Conservation (phyloP, 2,888 invertebrate genomes). For the Electrophaes corylata region DNA sequence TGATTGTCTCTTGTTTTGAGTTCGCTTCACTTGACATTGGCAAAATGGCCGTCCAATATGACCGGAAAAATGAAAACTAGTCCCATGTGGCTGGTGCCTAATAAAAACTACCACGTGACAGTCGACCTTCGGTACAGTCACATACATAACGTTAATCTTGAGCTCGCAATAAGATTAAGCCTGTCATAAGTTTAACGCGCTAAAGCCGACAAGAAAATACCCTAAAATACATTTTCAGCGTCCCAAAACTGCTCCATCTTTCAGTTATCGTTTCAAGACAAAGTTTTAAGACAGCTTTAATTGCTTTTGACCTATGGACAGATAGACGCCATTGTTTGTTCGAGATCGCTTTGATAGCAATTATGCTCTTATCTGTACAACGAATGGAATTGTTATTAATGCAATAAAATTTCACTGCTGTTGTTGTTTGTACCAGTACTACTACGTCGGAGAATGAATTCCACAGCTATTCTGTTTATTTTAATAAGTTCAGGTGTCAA, state of each 20-base stretch:
- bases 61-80: no score
- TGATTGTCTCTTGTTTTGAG: no score
- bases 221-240: constrained; percentile 13
- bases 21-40: no score
- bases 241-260: constrained; percentile 24
- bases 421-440: constrained; percentile 18
- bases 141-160: background rate
- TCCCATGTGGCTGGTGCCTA: background rate
- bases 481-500: no score
- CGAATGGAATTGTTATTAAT: constrained; percentile 29
- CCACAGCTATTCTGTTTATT: constrained; percentile 15
- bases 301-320: constrained; percentile 51
- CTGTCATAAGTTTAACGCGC: background rate
- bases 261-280: constrained; percentile 37
- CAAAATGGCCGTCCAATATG: no score
- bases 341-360: constrained; percentile 28
- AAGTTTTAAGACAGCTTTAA: constrained; percentile 63
- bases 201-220: background rate
- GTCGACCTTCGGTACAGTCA: background rate
- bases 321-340: constrained; percentile 25
- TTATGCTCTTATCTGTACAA: constrained; percentile 28
- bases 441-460: constrained; percentile 10
- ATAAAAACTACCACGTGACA: background rate
- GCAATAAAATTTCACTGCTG: constrained; percentile 31
- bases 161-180: background rate